Conservation (phyloP, 2,888 invertebrate genomes). For the Belgica antarctica region DNA sequence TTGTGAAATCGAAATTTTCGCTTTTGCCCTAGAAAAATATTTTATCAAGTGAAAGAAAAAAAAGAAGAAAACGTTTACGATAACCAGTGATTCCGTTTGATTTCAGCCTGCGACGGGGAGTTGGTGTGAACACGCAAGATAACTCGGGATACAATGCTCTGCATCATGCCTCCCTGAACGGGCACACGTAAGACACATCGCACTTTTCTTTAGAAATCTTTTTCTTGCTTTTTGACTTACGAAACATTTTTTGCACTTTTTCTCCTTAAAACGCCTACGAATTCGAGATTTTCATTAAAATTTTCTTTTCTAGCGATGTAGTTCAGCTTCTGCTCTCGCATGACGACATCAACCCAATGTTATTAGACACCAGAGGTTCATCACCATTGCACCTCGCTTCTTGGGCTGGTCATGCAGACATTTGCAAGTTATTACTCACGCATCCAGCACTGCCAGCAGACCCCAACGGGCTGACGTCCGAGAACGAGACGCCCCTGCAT, state of each 20-base stretch:
- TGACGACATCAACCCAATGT: slow-evolving; percentile 80
- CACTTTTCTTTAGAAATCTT: too few species aligned
- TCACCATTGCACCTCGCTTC: slow-evolving; percentile 91
- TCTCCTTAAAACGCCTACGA: slow-evolving; percentile 11
- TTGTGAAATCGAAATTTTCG: not conserved
- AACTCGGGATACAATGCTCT: slow-evolving; percentile 89
- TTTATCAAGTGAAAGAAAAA: too few species aligned
- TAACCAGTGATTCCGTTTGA: too few species aligned
- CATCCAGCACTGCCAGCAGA: slow-evolving; percentile 79
- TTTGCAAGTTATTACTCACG: slow-evolving; percentile 78
- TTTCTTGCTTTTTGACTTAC: not conserved
- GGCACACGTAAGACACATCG: slow-evolving; percentile 70
- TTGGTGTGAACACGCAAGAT: slow-evolving; percentile 91
- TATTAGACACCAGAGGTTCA: slow-evolving; percentile 85
- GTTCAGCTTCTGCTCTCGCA: slow-evolving; percentile 78
- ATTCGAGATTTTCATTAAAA: slow-evolving; percentile 20
- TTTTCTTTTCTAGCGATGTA: slow-evolving; percentile 66
- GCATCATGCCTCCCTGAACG: slow-evolving; percentile 90
- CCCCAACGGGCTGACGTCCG: slow-evolving; percentile 80
- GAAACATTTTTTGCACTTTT: not conserved
- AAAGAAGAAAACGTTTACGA: too few species aligned
- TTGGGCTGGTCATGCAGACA: slow-evolving; percentile 89
- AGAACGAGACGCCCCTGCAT: slow-evolving; percentile 89
- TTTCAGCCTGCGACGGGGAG: slow-evolving; percentile 81
- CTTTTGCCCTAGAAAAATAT: slow-evolving; percentile 9